Evolutionary conservation across 2,888 invertebrate species (phyloP), one percentile per base, ranked within the genome.

Genomic region (Luperina nickerlii): DNA sequence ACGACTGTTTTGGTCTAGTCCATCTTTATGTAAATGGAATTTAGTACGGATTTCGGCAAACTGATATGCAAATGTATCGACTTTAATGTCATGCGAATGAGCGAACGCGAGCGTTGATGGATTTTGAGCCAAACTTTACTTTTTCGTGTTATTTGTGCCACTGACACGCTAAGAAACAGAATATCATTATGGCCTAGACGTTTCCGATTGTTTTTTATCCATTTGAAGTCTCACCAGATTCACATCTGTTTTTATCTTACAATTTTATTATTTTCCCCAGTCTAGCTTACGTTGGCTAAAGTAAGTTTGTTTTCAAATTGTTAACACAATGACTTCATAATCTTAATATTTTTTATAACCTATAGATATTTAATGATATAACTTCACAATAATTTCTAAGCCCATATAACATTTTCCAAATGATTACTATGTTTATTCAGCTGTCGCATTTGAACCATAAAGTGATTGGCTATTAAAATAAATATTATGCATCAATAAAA

Each of bases 401-500:
- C 13, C 48, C 60, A 57, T 83, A 78, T 78, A 78, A 70, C 63
- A 74, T 74, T 78, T 75, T 77, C 63, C 51, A 78, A 78, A 78
- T 73, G 57, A 77, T 77, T 79, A 78, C 38, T 38, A 70, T 87
- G 87, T 87, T 87, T 81, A 81, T 81, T 63, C 85, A 86, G 82
- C 87, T 82, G 86, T 82, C 76, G 63, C 48, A 76, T 87, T 87
- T 68, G 66, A 27, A 62, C 54, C 69, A 84, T 86, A 85, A 86
- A 84, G 65, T 76, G 82, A 78, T 79, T 68, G 78, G 71, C 66
- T n/a, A 84, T 88, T 82, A 87, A 20, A 80, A 78, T 83, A 86
- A 80, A 82, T 77, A 78, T 80, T 76, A 76, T 79, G 70, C 45
- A 75, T 24, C 78, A 66, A 87, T 87, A 85, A 87, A 87, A 77